Evolutionary conservation across 2,797 vertebrate species (phyloP).

Genomic region (Pelochelys cantorii): DNA sequence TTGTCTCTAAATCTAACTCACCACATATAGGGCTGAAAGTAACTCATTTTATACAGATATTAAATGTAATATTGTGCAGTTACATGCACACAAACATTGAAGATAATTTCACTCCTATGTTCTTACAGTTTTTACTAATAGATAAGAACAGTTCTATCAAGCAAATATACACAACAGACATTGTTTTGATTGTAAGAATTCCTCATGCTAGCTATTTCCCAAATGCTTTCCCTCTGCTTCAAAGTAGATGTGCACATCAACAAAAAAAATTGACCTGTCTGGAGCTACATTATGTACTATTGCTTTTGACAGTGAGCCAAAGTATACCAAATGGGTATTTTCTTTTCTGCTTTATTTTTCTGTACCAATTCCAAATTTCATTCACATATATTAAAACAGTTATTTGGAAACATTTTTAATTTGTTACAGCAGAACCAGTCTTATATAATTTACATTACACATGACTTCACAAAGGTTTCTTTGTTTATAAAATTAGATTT

Average conservation of each 20-base stretch:
- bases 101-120: neutral
- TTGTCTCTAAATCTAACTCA: neutral
- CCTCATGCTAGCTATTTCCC: slow-evolving; percentile 5
- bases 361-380: neutral
- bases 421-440: neutral
- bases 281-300: neutral
- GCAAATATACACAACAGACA: neutral
- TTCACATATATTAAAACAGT: neutral
- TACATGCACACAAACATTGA: neutral
- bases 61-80: slow-evolving; percentile 1
- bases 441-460: neutral
- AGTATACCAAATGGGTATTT: slow-evolving; percentile 5
- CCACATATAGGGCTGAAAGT: neutral
- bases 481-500: slow-evolving; percentile 3
- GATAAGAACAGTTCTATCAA: neutral
- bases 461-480: neutral
- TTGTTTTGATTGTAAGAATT: slow-evolving; percentile 22
- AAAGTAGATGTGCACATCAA: neutral
- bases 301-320: slow-evolving; percentile 27
- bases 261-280: slow-evolving; percentile 24
- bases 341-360: slow-evolving; percentile 1
- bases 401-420: neutral
- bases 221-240: slow-evolving; percentile 3
- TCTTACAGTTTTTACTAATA: neutral
- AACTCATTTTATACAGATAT: neutral